Evolutionary conservation across 1,140 invertebrate species (phyloP), one percentile per base, ranked within the genome.

Genomic region (Drosophila mojavensis): DNA sequence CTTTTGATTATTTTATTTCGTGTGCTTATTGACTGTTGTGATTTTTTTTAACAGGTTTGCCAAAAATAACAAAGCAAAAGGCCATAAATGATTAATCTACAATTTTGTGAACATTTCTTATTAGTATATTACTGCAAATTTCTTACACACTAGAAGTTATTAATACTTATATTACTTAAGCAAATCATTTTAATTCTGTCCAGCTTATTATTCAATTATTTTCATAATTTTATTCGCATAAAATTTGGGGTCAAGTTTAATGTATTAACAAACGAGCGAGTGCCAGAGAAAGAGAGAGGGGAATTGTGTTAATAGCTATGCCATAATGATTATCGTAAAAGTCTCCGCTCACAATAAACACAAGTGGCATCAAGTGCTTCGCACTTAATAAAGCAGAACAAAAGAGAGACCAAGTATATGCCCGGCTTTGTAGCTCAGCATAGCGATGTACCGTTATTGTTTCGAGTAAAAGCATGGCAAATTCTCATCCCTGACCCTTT

Each of bases 171-270:
- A 11, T 17, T 41, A 60, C 28, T 17, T 30, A 60, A 39, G 30
- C 55, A 50, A 64, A 54, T 54, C 9, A 41, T 20, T 39, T 24
- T 45, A 6, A 6, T 45, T 15, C 4, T 43, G n/a, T n/a, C 17
- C 4, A 20, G 36, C 15, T 36, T 54, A 59, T 63, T 64, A 72
- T 58, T 36, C 28, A 53, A 45, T 26, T 33, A 28, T 60, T 54
- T 67, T 28, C 56, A 68, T 67, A n/a, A 48, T 33, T 55, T 53
- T 36, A 64, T 71, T 39, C 54, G 51, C 56, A 45, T 24, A 60
- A 62, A 55, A 55, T 56, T 72, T 76, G 53, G 62, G 82, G 82
- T 82, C 79, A 89, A 88, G 83, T 86, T 88, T 79, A 82, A 58
- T 64, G 61, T 64, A 53, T 66, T 72, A 67, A 69, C 41, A 61